Conservation (phyloP, 2,113 vertebrate genomes). For the Morphnarchus princeps region DNA sequence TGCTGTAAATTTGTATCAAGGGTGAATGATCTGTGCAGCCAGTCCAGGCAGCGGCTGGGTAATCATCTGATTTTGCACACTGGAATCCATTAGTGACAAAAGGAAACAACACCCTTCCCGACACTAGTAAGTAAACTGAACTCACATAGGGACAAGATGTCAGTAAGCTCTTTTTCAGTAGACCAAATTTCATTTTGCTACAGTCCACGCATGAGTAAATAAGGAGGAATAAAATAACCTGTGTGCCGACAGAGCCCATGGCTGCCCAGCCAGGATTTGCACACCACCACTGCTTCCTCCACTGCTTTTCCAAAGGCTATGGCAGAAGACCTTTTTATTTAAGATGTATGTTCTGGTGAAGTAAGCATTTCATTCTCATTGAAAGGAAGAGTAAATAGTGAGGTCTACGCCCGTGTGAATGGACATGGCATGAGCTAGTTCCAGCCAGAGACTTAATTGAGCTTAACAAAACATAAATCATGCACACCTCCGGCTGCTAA, state of each 20-base stretch:
- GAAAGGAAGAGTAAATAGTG: conserved; percentile 14
- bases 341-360: neutral
- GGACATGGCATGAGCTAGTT: neutral
- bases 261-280: neutral
- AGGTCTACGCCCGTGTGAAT: neutral
- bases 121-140: neutral
- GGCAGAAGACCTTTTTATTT: neutral
- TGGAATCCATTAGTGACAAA: neutral
- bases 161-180: neutral
- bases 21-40: neutral
- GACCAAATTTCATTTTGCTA: neutral
- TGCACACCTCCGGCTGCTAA: neutral
- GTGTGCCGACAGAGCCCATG: neutral
- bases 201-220: neutral
- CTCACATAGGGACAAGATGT: neutral
- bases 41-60: neutral
- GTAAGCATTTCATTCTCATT: conserved; percentile 1
- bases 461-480: conserved; percentile 39
- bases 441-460: neutral
- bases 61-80: neutral
- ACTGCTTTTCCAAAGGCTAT: neutral
- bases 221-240: neutral
- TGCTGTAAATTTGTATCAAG: neutral
- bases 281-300: neutral
- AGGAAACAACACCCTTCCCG: neutral